Base-by-base conservation (phyloP, 2,797 vertebrate genomes). In the Microhierax caerulescens region DNA sequence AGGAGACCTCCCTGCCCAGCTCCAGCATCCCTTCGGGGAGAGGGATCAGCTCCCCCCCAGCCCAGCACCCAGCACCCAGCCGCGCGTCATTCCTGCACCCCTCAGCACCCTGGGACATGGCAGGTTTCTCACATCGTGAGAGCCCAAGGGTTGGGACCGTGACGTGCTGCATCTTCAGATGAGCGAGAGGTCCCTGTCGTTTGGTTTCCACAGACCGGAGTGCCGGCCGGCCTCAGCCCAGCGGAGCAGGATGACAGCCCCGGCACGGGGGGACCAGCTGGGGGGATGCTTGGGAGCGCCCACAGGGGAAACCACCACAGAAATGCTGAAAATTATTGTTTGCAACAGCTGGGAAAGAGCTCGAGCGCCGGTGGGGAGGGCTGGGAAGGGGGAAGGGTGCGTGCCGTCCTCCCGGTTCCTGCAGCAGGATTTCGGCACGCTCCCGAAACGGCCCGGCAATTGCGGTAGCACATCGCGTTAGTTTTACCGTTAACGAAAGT, bases 401-500 rank as follows among this genome's bases (percentile, higher is more conserved):
- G 11, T 1, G 3, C 8, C 10, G 13, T 21, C 53, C 37, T 88
- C 37, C 64, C 5, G 0, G 13, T 10, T 41, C 36, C 67, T 45
- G n/a, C 81, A 37, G 59, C 17, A 30, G 37, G 51, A 54, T 28
- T 41, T 63, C 34, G 9, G 15, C 5, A 18, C 16, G 28, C 51
- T 73, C 67, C 86, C 83, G 59, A 81, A 87, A 84, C 8, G 27
- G 27, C 75, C 57, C 1, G 1, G 59, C 39, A 9, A 25, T 36
- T 27, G 32, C 6, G 11, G 24, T 6, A 68, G 67, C 81, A 57
- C 68, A 1, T 91, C 57, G 68, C 69, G 41, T 73, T 50, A 36
- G 57, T 79, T 92, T 63, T 70, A 95, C 87, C 85, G 47, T 92
- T 95, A 95, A 96, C 90, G 82, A 85, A 96, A 94, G 75, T 92